Conservation (phyloP, 2,113 vertebrate species). For the Apeltes quadracus region DNA sequence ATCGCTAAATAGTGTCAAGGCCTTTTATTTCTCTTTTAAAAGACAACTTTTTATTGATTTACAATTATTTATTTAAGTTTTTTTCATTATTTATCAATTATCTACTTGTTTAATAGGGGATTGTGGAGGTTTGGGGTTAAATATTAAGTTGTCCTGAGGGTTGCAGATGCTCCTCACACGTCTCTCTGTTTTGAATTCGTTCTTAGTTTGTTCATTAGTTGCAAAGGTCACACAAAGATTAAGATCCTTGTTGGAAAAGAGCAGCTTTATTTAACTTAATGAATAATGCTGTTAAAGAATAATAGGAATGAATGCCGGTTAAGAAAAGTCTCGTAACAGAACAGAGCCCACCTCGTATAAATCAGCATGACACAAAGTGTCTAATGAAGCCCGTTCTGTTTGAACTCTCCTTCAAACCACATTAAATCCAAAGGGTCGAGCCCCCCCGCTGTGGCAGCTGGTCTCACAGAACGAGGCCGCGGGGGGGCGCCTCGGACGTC, state of each 20-base stretch:
- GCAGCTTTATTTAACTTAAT: neutral
- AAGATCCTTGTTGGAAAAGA: neutral
- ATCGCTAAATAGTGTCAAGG: too few relatives aligned
- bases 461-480: conserved; percentile 15
- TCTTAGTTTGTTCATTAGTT: too few relatives aligned
- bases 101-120: conserved; percentile 9
- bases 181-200: too few relatives aligned
- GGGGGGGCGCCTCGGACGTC: conserved; percentile 7
- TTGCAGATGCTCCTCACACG: conserved; percentile 53
- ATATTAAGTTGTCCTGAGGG: conserved; percentile 73
- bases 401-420: neutral
- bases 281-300: neutral
- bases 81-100: neutral
- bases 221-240: neutral
- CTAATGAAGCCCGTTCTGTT: neutral
- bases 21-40: neutral
- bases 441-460: neutral
- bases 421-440: neutral
- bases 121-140: conserved; percentile 70
- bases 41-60: neutral
- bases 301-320: neutral
- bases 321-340: neutral
- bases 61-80: neutral
- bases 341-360: neutral
- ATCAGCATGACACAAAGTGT: neutral